Conservation (phyloP, 1,140 invertebrate species). For the Andricus grossulariae region DNA sequence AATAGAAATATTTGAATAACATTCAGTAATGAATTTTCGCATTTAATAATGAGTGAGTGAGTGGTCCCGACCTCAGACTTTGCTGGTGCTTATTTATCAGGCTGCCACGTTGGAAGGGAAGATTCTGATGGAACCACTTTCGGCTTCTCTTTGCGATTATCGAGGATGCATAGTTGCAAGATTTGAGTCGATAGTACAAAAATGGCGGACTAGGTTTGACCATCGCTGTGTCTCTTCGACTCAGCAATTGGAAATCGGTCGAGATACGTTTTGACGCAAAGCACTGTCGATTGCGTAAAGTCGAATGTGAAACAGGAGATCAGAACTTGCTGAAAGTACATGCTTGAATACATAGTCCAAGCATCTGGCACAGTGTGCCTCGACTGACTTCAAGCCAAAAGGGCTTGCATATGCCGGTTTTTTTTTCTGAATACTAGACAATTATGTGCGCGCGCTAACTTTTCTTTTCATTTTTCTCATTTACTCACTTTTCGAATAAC, state of each 20-base stretch:
- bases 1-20: not conserved
- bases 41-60: slow-evolving; percentile 20
- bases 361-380: too few relatives aligned
- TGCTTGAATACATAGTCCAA: not conserved
- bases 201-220: not conserved
- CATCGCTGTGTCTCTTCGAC: not conserved
- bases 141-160: not conserved
- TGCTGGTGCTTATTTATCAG: slow-evolving; percentile 62
- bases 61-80: slow-evolving; percentile 68
- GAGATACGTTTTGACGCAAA: slow-evolving; percentile 56
- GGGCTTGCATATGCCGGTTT: too few relatives aligned
- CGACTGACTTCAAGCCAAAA: too few relatives aligned
- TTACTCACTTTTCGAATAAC: too few relatives aligned
- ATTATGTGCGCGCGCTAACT: too few relatives aligned
- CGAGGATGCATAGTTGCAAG: not conserved
- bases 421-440: too few relatives aligned
- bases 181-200: slow-evolving; percentile 31
- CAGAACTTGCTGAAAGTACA: slow-evolving; percentile 49
- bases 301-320: slow-evolving; percentile 63
- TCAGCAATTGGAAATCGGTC: slow-evolving; percentile 42
- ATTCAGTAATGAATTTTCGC: not conserved
- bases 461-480: too few relatives aligned
- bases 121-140: not conserved
- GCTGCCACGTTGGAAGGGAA: slow-evolving; percentile 47
- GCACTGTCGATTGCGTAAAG: slow-evolving; percentile 74